Evolutionary conservation across 2,888 invertebrate genomes (phyloP).

Genomic region (Xestoiulus laeticollis): DNA sequence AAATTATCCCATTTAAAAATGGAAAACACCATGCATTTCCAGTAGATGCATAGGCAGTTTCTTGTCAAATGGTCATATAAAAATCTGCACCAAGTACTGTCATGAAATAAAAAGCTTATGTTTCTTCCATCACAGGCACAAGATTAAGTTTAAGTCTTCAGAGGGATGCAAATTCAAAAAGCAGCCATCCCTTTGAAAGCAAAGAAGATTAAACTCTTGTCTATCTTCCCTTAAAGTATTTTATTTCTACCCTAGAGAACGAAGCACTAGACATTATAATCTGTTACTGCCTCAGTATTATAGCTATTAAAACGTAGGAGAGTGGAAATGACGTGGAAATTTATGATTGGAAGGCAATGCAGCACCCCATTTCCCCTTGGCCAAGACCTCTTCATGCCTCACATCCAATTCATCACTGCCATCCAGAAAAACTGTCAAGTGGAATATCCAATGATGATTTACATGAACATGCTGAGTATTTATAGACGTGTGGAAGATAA

Average conservation of each 20-base stretch:
- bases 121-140: background rate
- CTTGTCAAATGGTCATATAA: background rate
- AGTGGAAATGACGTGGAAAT: conserved; percentile 5
- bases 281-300: background rate
- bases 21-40: too few relatives aligned
- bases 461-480: background rate
- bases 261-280: conserved; percentile 3
- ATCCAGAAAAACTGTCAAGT: background rate
- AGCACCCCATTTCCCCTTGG: conserved; percentile 23
- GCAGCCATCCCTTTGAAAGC: background rate
- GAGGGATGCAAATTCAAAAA: background rate
- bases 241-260: background rate
- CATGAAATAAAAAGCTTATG: background rate
- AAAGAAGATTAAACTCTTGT: background rate
- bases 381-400: background rate
- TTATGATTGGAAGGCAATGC: background rate
- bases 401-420: background rate
- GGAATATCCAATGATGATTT: background rate
- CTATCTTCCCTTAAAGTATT: background rate
- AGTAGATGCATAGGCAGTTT: too few relatives aligned
- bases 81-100: background rate
- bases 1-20: too few relatives aligned
- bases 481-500: background rate
- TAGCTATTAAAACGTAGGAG: background rate
- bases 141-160: background rate